phyloP scores from a whole-genome alignment of 2,888 invertebrate species.

The Ophioninae sp. region DNA sequence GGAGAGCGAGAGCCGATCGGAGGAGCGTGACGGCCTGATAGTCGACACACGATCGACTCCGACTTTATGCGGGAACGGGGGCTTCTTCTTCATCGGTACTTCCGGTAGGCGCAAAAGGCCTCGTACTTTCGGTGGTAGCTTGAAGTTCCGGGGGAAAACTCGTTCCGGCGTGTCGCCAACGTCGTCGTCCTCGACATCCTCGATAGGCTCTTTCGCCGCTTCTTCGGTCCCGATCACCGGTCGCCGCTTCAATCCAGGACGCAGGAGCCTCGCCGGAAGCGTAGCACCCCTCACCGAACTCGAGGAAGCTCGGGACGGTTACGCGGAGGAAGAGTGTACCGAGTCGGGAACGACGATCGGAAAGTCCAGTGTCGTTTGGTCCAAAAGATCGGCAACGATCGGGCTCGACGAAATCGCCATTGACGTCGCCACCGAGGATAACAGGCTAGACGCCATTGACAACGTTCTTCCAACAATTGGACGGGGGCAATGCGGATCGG shows the following conservation, averaged over 20 bases:
- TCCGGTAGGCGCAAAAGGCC: constrained; percentile 59
- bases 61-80: constrained; percentile 68
- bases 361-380: constrained; percentile 59
- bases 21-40: constrained; percentile 75
- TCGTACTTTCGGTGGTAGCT: constrained; percentile 69
- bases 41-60: constrained; percentile 69
- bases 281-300: constrained; percentile 57
- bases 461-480: neutral
- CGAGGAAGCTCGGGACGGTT: constrained; percentile 58
- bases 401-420: constrained; percentile 25
- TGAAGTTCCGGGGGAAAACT: constrained; percentile 64
- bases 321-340: constrained; percentile 59
- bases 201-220: constrained; percentile 57
- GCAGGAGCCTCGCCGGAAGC: constrained; percentile 54
- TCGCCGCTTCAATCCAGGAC: constrained; percentile 25
- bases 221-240: constrained; percentile 45
- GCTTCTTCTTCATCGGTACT: constrained; percentile 54
- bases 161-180: constrained; percentile 52
- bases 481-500: neutral
- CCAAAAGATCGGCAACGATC: constrained; percentile 61
- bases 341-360: constrained; percentile 57
- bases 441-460: neutral
- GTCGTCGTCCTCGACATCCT: constrained; percentile 64
- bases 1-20: constrained; percentile 73
- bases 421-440: constrained; percentile 3